These are phyloP conservation scores for Anguilla obscura DNA, from an alignment of 2,797 vertebrate genomes.

Conservation along the genomic window DNA sequence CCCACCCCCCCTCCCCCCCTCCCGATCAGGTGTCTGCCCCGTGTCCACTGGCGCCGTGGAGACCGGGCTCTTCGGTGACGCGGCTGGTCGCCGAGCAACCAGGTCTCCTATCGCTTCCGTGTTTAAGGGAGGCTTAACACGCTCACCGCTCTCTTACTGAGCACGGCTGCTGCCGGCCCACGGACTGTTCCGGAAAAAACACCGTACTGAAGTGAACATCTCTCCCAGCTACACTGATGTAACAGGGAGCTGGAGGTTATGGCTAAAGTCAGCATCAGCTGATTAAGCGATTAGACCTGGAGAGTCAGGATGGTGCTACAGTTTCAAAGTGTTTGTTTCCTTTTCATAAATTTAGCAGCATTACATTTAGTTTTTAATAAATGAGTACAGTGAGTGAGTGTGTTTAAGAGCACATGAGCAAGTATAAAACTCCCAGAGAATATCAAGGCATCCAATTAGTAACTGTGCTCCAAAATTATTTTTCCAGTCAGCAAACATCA, in stretches of 20 bases:
- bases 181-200: background rate
- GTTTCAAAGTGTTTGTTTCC: background rate
- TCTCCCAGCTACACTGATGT: background rate
- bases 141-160: background rate
- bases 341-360: too few relatives aligned
- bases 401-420: too few relatives aligned
- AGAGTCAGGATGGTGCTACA: background rate
- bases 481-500: too few relatives aligned
- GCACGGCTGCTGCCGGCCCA: background rate
- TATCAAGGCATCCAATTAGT: too few relatives aligned
- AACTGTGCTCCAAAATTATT: too few relatives aligned
- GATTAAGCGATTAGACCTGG: background rate
- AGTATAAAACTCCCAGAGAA: too few relatives aligned
- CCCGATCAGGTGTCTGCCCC: slow-evolving; percentile 35
- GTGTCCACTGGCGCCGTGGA: background rate
- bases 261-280: background rate
- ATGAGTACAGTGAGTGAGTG: too few relatives aligned
- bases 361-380: too few relatives aligned
- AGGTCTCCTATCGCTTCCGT: background rate
- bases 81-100: background rate
- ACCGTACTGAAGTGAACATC: background rate
- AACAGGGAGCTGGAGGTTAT: background rate
- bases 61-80: slow-evolving; percentile 43
- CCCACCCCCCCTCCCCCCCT: background rate
- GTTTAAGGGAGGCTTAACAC: background rate